Conservation (phyloP, 2,797 vertebrate genomes). For the Anas georgica region DNA sequence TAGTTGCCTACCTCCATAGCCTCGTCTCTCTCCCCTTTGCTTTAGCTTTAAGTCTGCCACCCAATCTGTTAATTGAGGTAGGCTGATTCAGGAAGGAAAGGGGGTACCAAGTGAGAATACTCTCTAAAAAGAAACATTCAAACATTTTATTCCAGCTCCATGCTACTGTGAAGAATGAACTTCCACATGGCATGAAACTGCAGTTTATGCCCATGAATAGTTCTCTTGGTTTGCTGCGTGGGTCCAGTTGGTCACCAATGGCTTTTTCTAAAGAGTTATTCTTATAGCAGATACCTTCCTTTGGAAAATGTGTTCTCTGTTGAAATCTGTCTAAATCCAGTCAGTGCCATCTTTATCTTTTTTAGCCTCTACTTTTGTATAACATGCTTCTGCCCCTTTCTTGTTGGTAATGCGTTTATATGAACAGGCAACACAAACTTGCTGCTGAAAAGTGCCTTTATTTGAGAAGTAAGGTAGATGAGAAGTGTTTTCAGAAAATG, state of each 20-base stretch:
- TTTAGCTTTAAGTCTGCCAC: not conserved
- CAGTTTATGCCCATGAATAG: not conserved
- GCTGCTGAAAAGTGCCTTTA: not conserved
- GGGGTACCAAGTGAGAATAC: not conserved
- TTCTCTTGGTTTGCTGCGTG: not conserved
- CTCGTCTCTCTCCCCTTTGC: not conserved
- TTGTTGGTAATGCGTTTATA: accelerated
- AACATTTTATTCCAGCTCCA: not conserved
- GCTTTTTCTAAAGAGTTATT: not conserved
- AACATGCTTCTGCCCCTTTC: not conserved
- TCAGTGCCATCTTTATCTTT: not conserved
- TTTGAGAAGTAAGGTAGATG: not conserved
- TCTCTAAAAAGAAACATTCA: not conserved
- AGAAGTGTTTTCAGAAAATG: not conserved
- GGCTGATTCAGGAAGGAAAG: not conserved
- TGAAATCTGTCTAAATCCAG: not conserved
- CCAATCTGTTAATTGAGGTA: not conserved
- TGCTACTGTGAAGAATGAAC: not conserved
- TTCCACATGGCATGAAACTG: not conserved
- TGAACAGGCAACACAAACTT: not conserved
- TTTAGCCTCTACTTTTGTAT: not conserved
- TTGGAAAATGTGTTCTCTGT: not conserved
- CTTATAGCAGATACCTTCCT: not conserved
- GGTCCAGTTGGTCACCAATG: not conserved
- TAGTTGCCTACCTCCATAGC: not conserved